phyloP scores from a whole-genome alignment of 2,113 vertebrate species.

The Apaloderma vittatum region DNA sequence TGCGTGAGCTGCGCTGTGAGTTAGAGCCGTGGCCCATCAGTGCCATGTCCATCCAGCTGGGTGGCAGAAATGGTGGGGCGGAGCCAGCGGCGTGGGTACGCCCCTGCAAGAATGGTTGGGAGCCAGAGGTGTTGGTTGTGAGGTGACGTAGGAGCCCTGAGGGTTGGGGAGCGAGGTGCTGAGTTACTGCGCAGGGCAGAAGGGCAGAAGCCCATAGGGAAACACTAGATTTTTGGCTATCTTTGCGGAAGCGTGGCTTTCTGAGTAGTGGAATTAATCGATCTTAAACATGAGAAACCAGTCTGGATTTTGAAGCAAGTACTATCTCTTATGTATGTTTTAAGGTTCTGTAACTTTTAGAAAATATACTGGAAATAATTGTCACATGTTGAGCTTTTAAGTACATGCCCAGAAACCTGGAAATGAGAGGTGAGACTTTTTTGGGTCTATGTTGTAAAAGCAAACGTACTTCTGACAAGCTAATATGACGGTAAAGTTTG shows the following conservation, averaged over 20 bases:
- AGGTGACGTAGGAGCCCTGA: neutral
- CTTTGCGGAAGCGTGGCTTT: neutral
- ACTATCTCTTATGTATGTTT: neutral
- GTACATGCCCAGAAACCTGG: neutral
- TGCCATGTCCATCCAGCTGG: neutral
- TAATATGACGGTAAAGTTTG: neutral
- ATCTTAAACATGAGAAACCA: neutral
- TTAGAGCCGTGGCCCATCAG: fast-evolving
- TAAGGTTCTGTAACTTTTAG: neutral
- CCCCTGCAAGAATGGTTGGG: neutral
- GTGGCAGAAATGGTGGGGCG: neutral
- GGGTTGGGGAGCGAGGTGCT: neutral
- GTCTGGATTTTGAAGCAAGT: neutral
- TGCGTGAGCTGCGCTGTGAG: neutral
- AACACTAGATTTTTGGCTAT: neutral
- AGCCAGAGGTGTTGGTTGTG: neutral
- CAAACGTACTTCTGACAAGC: neutral
- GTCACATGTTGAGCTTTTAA: neutral
- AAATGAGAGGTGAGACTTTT: neutral
- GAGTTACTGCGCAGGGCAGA: neutral
- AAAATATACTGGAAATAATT: neutral
- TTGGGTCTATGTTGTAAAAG: neutral
- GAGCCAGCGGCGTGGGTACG: neutral
- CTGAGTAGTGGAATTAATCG: neutral
- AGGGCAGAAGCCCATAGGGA: neutral